Evolutionary conservation across 2,888 invertebrate species (phyloP), one percentile per base, ranked within the genome.

Genomic region (Lepidochrysops patricia): DNA sequence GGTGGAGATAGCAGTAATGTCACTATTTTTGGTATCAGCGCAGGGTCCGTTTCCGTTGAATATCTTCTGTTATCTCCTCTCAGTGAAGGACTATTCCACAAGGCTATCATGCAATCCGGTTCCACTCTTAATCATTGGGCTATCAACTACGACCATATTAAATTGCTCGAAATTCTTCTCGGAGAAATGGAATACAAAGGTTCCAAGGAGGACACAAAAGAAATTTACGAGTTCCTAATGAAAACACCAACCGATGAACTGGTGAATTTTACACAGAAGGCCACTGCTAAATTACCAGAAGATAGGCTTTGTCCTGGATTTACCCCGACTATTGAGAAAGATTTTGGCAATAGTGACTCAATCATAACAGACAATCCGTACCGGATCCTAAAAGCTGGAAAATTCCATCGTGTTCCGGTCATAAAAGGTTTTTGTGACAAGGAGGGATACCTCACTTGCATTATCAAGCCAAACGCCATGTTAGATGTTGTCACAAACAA

Each of bases 371-470:
- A 67, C 2, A 63, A 32, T 79, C 92, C 67, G 64, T 91, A 71
- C 67, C 84, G 70, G 23, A 57, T 84, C 29, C 60, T 90, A 54
- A 77, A 78, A 62, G 69, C 77, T 57, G 80, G 79, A n/a, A 72
- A 74, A 35, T 77, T 81, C 54, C 68, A 75, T 6, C 71, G 75
- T 23, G 82, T 90, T 23, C 89, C 91, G 0, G 66, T 82, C 1
- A 76, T 91, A 15, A 82, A 84, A 74, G 91, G 91, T 15, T 89
- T 89, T 64, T 88, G 83, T 62, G 76, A 80, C 1, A 76, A 72
- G 1, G 90, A 91, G 69, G 90, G 90, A 1, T 70, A 82, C 9
- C 67, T 82, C 23, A 78, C 82, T 69, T 63, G 58, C 23, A 34
- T 67, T 54, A 63, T 72, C 26, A 75, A 74, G 59, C 68, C 72